Percentiles rank a stretch among this genome's conserved stretches.
Evolutionary conservation across 2,113 vertebrate species (phyloP).

Genomic region (Electrona antarctica): DNA sequence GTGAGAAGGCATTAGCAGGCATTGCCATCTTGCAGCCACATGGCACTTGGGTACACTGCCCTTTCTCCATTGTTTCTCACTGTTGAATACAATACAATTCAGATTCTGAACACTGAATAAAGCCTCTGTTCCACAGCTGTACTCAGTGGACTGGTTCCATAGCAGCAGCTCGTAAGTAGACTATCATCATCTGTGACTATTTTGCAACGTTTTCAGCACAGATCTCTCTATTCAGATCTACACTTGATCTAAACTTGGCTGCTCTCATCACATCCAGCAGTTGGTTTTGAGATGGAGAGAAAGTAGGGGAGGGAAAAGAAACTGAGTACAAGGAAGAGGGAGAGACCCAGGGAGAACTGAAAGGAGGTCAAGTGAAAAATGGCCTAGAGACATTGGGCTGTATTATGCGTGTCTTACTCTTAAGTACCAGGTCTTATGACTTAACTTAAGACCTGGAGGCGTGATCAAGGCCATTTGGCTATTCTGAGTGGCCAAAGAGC

Average conservation of each 20-base stretch:
- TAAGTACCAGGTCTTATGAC: too few relatives aligned
- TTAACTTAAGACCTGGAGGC: too few relatives aligned
- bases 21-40: slow-evolving; percentile 6
- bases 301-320: not conserved
- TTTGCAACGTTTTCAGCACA: not conserved
- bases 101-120: not conserved
- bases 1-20: not conserved
- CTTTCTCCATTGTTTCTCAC: slow-evolving; percentile 2
- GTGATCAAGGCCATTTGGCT: too few relatives aligned
- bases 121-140: slow-evolving; percentile 4
- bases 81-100: not conserved
- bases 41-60: slow-evolving; percentile 1
- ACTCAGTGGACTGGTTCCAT: not conserved
- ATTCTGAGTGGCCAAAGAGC: too few relatives aligned
- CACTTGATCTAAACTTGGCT: not conserved
- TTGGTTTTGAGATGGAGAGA: not conserved
- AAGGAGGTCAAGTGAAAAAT: too few relatives aligned
- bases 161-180: not conserved
- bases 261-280: too few relatives aligned
- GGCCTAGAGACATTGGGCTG: too few relatives aligned
- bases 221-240: not conserved
- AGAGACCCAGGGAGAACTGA: not conserved
- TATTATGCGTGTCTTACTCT: too few relatives aligned
- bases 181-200: not conserved
- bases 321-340: too few relatives aligned